Evolutionary conservation across 2,888 invertebrate species (phyloP).

Genomic region (Amiota mariae): DNA sequence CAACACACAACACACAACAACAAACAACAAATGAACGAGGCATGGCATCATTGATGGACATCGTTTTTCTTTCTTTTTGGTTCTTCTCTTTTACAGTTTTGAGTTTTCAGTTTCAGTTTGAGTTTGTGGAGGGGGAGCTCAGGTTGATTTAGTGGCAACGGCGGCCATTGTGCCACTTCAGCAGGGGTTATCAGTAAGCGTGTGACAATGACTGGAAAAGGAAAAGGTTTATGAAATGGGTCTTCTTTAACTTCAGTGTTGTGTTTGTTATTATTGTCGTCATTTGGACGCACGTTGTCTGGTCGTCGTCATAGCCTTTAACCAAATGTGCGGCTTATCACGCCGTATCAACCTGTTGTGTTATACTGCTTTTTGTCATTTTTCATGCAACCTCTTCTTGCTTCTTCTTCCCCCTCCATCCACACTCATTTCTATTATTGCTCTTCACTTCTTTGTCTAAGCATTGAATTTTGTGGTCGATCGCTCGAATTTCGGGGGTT

Average conservation of each 20-base stretch:
- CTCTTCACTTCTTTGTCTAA: not conserved
- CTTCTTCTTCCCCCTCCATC: not conserved
- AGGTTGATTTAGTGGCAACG: conserved; percentile 44
- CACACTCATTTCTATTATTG: not conserved
- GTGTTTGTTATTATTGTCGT: not conserved
- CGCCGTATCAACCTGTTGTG: conserved; percentile 43
- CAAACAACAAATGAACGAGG: not conserved
- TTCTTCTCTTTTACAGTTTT: no score
- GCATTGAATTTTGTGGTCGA: not conserved
- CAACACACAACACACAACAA: no score
- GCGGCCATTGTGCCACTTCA: conserved; percentile 34
- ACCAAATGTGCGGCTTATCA: not conserved
- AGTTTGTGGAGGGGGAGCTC: conserved; percentile 32
- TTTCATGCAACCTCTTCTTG: conserved; percentile 27
- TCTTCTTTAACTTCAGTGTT: not conserved
- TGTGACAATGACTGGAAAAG: conserved; percentile 10
- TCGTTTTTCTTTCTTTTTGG: no score
- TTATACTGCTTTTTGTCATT: conserved; percentile 11
- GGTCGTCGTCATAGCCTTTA: not conserved
- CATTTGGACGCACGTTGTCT: not conserved
- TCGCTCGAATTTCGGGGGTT: conserved; percentile 21
- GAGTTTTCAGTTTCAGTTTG: no score
- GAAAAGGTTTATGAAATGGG: conserved; percentile 7
- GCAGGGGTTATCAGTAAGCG: conserved; percentile 29
- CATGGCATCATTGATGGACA: not conserved